phyloP scores from a whole-genome alignment of 2,888 invertebrate species.

The Pyrrhosoma nymphula region DNA sequence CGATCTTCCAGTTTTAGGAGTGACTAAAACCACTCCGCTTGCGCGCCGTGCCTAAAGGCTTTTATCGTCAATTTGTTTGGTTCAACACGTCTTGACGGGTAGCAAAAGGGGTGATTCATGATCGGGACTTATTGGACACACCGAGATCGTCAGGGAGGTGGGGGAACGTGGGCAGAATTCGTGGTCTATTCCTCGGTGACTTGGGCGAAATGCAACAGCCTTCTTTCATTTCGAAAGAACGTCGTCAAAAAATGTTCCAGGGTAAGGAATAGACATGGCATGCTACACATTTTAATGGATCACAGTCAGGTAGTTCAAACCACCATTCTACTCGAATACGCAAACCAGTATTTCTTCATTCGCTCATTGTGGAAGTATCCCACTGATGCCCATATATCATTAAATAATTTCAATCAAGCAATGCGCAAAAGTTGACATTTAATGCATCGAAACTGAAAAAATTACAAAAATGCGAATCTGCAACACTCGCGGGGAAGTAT shows the following conservation, averaged over 20 bases:
- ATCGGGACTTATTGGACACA: constrained; percentile 57
- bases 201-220: not conserved
- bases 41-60: constrained; percentile 57
- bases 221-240: not conserved
- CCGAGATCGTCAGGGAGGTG: not conserved
- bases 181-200: constrained; percentile 34
- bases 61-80: constrained; percentile 67
- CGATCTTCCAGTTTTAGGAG: constrained; percentile 59
- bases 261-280: not conserved
- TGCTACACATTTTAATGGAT: no score
- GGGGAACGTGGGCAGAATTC: not conserved
- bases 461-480: no score
- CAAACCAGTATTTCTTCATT: not conserved
- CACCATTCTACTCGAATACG: not conserved
- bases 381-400: no score
- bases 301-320: not conserved
- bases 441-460: no score
- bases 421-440: no score
- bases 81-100: constrained; percentile 66
- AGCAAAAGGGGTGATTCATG: constrained; percentile 66
- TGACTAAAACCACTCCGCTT: constrained; percentile 62
- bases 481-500: no score
- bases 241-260: not conserved
- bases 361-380: not conserved
- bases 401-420: no score